phyloP scores from a whole-genome alignment of 2,888 invertebrate species.

The Dugesia japonica region DNA sequence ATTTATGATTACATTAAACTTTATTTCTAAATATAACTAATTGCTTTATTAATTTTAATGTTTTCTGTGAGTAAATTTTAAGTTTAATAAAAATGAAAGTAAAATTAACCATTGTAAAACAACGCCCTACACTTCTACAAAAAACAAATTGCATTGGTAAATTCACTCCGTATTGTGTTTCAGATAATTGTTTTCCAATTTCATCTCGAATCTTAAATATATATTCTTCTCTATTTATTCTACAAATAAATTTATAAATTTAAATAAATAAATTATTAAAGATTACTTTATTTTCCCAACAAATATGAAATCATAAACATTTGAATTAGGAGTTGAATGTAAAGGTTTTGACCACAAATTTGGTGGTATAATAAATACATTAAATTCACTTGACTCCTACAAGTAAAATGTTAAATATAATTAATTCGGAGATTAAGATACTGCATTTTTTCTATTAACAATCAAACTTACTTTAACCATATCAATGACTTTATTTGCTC shows the following conservation, averaged over 20 bases:
- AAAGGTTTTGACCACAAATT: neutral
- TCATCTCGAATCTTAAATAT: neutral
- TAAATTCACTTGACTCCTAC: neutral
- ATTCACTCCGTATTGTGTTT: neutral
- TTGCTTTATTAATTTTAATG: no score
- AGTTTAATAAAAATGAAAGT: neutral
- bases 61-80: neutral
- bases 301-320: neutral
- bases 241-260: neutral
- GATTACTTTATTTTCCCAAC: constrained; percentile 6
- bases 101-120: neutral
- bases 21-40: no score
- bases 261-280: no score
- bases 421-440: neutral
- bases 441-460: neutral
- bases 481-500: neutral
- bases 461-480: constrained; percentile 3
- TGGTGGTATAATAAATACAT: neutral
- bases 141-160: neutral
- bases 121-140: neutral
- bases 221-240: constrained; percentile 15
- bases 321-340: constrained; percentile 7
- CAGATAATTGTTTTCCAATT: neutral
- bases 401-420: neutral
- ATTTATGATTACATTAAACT: no score